Conservation (phyloP, 2,797 vertebrate species). For the Pangasius krempfi region DNA sequence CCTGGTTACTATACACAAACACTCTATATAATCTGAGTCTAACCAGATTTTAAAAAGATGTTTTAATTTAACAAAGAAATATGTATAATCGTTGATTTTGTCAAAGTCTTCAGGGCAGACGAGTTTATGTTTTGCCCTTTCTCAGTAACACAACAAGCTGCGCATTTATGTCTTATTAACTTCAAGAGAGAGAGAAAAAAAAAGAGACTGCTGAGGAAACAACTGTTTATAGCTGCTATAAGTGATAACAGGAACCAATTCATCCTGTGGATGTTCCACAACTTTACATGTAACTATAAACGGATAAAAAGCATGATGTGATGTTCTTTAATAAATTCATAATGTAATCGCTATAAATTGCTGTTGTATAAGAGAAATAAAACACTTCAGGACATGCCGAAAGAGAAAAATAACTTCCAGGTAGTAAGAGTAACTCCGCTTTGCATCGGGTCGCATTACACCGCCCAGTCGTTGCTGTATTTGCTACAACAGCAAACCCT, state of each 20-base stretch:
- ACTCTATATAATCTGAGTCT: neutral
- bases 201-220: neutral
- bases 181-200: neutral
- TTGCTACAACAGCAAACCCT: no score
- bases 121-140: neutral
- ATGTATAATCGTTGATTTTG: no score
- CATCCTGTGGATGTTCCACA: neutral
- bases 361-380: neutral
- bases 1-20: neutral
- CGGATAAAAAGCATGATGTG: no score
- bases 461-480: no score
- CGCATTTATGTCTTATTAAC: neutral
- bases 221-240: neutral
- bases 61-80: neutral
- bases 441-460: no score
- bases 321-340: neutral
- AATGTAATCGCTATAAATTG: neutral
- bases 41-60: neutral
- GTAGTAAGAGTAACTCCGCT: no score
- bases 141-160: neutral
- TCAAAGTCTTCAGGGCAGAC: neutral
- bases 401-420: neutral
- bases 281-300: no score
- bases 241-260: no score
- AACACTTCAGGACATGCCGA: neutral